A percentile compares a stretch with the other conserved stretches of the same genome.
phyloP scores from a whole-genome alignment of 2,888 invertebrate genomes.

The Tipula unca region DNA sequence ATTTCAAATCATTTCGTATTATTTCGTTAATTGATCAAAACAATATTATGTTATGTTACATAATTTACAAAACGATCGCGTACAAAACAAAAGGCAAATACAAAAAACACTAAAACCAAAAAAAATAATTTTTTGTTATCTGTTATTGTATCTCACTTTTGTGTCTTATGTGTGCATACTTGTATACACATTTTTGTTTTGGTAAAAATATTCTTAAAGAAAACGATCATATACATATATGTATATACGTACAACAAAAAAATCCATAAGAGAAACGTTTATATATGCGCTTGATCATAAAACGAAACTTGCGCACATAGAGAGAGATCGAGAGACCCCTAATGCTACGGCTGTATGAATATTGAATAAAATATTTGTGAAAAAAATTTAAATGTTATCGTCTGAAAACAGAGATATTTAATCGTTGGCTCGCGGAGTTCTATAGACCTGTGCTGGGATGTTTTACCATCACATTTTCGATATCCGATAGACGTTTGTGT shows the following conservation, averaged over 20 bases:
- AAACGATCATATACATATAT: neutral
- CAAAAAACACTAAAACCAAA: neutral
- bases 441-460: too few species aligned
- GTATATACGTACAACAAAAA: neutral
- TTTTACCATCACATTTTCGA: too few species aligned
- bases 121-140: neutral
- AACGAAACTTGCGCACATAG: neutral
- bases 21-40: neutral
- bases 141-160: neutral
- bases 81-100: neutral
- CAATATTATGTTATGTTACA: neutral
- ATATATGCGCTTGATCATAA: neutral
- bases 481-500: too few species aligned
- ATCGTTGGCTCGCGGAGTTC: neutral
- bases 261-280: neutral
- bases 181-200: neutral
- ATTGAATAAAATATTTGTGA: neutral
- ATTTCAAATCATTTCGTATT: neutral
- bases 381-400: neutral
- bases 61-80: neutral
- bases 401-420: neutral
- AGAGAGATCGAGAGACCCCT: neutral
- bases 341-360: neutral
- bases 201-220: neutral
- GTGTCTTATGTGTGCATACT: neutral